Conservation (phyloP, 2,113 vertebrate species). For the Stigmatopora nigra region DNA sequence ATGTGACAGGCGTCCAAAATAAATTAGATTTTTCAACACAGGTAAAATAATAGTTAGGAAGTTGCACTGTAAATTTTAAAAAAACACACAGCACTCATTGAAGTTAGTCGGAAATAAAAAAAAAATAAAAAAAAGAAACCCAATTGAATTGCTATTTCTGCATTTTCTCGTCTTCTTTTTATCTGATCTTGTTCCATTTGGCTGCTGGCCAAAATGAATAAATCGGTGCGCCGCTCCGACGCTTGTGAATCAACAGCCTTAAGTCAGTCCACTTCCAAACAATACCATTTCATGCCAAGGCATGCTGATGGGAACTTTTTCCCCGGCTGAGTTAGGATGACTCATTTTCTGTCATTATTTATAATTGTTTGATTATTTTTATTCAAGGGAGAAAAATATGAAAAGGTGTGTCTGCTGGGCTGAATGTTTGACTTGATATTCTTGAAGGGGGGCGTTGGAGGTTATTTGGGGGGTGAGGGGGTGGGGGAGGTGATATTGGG, state of each 20-base stretch:
- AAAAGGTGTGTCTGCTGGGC: slow-evolving; percentile 19
- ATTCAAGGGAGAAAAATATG: slow-evolving; percentile 1
- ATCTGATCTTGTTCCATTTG: background rate
- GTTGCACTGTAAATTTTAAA: background rate
- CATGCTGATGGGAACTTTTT: background rate
- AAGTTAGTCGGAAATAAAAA: too few relatives aligned
- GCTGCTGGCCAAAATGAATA: background rate
- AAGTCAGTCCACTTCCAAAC: background rate
- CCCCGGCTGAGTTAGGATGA: background rate
- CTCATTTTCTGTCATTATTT: slow-evolving; percentile 1
- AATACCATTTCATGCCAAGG: background rate
- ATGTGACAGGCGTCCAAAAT: background rate
- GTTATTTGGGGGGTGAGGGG: too few relatives aligned
- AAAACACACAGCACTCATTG: too few relatives aligned
- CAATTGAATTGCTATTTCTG: background rate
- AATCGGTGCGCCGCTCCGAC: background rate
- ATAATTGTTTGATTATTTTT: slow-evolving; percentile 11
- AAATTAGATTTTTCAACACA: background rate
- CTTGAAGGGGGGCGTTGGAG: too few relatives aligned
- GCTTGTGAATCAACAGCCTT: background rate
- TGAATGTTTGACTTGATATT: slow-evolving; percentile 46
- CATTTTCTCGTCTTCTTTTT: background rate
- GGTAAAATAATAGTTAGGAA: background rate
- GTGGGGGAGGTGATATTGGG: too few relatives aligned
- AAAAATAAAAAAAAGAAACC: background rate